These are phyloP conservation scores for Polyploca ridens DNA, from an alignment of 2,888 invertebrate species.

Conservation along the genomic window DNA sequence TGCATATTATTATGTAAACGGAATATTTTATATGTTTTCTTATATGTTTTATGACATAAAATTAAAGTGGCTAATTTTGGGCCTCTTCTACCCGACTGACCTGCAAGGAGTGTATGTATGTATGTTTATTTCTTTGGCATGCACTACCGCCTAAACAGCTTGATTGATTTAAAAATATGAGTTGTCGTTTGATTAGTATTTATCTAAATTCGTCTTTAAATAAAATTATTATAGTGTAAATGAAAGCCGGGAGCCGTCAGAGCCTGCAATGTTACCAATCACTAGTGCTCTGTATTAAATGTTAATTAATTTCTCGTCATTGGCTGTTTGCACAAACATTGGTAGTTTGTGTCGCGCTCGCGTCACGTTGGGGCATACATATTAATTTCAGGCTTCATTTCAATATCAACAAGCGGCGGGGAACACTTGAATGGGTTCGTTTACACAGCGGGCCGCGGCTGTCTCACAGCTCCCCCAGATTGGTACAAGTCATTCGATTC, in stretches of 20 bases:
- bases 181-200: too few species aligned
- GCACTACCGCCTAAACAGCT: too few species aligned
- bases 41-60: too few species aligned
- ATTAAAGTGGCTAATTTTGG: too few species aligned
- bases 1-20: neutral
- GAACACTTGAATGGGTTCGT: slow-evolving; percentile 42
- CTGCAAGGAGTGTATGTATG: too few species aligned
- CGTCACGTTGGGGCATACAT: slow-evolving; percentile 55
- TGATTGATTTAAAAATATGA: too few species aligned
- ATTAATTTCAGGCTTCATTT: slow-evolving; percentile 75
- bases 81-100: too few species aligned
- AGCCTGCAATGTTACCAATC: neutral
- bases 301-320: slow-evolving; percentile 27
- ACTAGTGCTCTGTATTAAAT: neutral
- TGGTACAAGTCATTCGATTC: neutral
- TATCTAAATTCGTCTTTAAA: neutral
- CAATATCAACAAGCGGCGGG: slow-evolving; percentile 71
- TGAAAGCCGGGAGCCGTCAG: neutral
- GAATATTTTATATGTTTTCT: neutral
- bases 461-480: neutral
- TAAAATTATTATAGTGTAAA: neutral
- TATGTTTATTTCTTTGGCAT: too few species aligned
- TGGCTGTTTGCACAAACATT: slow-evolving; percentile 60
- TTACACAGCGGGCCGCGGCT: slow-evolving; percentile 18
- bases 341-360: slow-evolving; percentile 58